Evolutionary conservation across 2,888 invertebrate genomes (phyloP), one percentile per base, ranked within the genome.

Genomic region (Drosophila leonis): DNA sequence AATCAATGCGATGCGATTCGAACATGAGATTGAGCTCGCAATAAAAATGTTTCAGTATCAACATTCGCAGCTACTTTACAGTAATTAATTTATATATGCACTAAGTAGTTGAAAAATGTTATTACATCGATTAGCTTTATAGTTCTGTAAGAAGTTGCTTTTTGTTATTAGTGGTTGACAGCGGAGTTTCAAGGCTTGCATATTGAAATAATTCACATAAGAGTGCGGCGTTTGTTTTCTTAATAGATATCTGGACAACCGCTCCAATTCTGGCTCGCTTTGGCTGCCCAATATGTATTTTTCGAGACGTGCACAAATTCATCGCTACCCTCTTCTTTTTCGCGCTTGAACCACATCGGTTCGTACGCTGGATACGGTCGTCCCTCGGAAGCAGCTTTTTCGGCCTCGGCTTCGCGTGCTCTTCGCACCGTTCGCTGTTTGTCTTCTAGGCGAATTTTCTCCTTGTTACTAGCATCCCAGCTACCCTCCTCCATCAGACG

Each of bases 401-500:
- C 98, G 0, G 97, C 96, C 77, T 96, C 96, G 3, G 95, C 94
- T 93, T 99, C 99, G 27, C 96, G 95, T 84, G 94, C 93, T 75
- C 98, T 95, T 59, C 99, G 94, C 75, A 94, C 95, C 9, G 95
- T 94, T 77, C 99, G 95, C 94, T 99, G 99, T 93, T 99, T 99
- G 93, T 99, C 99, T 93, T 99, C 99, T 31, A 99, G 94, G 1
- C 95, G 94, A 35, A 97, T 93, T 92, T 98, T 98, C 92, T 97
- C 97, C 1, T 94, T 92, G 93, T 98, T 98, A 68, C 98, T 98
- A 76, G 96, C 97, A 90, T 98, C 97, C 97, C 98, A 98, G 62
- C 94, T 94, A 4, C 98, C 98, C 73, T 97, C 95, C 93, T 99
- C 99, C 99, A 99, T 99, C 83, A 98, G 95, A 59, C 99, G 95